These are phyloP conservation scores for Apocheima hispidaria DNA, from an alignment of 2,888 invertebrate species.

Conservation along the genomic window DNA sequence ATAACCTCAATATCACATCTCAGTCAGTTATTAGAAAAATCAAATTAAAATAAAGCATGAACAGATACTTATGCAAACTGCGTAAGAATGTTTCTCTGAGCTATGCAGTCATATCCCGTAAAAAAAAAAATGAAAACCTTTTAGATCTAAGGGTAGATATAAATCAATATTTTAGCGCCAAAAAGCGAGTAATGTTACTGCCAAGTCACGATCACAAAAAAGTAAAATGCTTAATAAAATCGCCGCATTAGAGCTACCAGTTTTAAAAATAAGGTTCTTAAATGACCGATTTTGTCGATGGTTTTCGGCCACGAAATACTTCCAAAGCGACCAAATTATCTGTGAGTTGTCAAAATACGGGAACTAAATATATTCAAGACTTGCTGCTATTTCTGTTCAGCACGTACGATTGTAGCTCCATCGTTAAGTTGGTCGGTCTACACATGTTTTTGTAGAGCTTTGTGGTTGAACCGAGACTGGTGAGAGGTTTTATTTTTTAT, in stretches of 20 bases:
- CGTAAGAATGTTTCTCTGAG: too few species aligned
- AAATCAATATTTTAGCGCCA: slow-evolving; percentile 29
- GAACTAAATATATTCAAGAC: neutral
- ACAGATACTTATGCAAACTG: too few species aligned
- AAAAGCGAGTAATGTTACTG: slow-evolving; percentile 33
- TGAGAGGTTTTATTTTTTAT: slow-evolving; percentile 9
- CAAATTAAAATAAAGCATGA: too few species aligned
- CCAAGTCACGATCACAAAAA: slow-evolving; percentile 30
- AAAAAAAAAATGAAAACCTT: neutral
- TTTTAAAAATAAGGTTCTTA: slow-evolving; percentile 38
- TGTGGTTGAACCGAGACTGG: slow-evolving; percentile 34
- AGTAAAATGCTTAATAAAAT: slow-evolving; percentile 40
- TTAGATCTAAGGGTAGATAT: slow-evolving; percentile 8
- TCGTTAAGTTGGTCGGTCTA: neutral
- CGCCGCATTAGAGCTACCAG: slow-evolving; percentile 43
- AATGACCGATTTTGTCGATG: slow-evolving; percentile 37
- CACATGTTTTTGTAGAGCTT: slow-evolving; percentile 49
- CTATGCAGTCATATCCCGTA: too few species aligned
- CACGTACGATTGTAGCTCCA: neutral
- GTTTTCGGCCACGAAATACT: slow-evolving; percentile 46
- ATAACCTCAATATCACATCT: too few species aligned
- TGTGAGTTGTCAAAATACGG: neutral
- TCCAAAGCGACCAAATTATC: slow-evolving; percentile 5
- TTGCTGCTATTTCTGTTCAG: neutral
- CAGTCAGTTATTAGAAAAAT: too few species aligned